Evolutionary conservation across 2,113 vertebrate genomes (phyloP).

Genomic region (Thermophis baileyi): DNA sequence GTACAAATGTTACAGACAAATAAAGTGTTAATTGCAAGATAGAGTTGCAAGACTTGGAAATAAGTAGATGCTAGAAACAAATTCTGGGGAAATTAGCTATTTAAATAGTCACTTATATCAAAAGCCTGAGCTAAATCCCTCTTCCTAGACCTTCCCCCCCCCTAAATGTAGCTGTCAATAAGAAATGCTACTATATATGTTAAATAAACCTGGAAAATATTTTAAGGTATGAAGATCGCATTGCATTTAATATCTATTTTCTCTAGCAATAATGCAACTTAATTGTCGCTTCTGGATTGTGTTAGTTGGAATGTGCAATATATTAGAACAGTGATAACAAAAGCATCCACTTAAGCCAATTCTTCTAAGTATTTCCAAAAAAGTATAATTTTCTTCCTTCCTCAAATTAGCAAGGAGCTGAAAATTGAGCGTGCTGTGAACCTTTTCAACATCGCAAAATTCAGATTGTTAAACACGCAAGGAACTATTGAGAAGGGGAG

Average conservation of each 20-base stretch:
- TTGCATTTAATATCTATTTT: not conserved
- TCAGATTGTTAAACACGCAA: not conserved
- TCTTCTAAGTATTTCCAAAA: not conserved
- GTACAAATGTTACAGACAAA: not conserved
- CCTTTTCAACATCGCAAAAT: not conserved
- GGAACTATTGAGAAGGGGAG: not conserved
- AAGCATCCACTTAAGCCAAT: not conserved
- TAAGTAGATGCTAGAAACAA: not conserved
- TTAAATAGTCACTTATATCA: constrained; percentile 1
- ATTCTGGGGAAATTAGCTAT: not conserved
- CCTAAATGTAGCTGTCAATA: not conserved
- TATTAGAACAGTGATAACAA: not conserved
- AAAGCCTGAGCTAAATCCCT: not conserved
- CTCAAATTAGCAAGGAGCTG: not conserved
- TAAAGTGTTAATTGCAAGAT: not conserved
- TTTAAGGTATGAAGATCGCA: not conserved
- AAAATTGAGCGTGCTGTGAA: not conserved
- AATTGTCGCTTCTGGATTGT: not conserved
- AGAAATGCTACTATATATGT: not conserved
- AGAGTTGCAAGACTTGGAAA: not conserved
- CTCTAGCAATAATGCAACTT: not conserved
- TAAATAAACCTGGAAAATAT: not conserved
- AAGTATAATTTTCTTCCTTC: not conserved
- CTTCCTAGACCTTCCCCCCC: not conserved
- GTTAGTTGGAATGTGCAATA: not conserved